Conservation (phyloP, 2,113 vertebrate species). For the Psammodynastes pulverulentus region DNA sequence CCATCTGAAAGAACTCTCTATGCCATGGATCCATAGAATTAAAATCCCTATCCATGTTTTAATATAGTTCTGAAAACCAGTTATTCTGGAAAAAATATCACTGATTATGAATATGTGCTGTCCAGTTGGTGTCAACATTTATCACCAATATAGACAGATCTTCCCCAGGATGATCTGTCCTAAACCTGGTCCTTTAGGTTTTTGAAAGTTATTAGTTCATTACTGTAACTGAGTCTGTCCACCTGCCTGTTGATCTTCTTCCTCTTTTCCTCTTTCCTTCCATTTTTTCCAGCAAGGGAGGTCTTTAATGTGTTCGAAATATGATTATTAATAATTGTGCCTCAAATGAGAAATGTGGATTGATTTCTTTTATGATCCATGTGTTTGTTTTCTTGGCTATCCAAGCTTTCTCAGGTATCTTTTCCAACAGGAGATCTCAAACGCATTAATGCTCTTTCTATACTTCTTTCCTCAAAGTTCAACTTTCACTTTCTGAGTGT, state of each 20-base stretch:
- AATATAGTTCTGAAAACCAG: conserved; percentile 1
- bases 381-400: background rate
- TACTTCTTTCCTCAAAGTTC: background rate
- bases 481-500: background rate
- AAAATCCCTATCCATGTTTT: background rate
- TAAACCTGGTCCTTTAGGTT: background rate
- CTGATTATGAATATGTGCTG: background rate
- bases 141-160: background rate
- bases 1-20: background rate
- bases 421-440: background rate
- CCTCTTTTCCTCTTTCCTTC: background rate
- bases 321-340: background rate
- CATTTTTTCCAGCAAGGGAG: background rate
- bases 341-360: background rate
- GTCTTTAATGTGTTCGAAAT: background rate
- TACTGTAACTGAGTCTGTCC: background rate
- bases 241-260: background rate
- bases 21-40: background rate
- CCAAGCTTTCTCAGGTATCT: background rate
- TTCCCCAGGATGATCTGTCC: background rate
- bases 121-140: background rate
- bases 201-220: background rate
- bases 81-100: background rate
- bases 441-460: background rate
- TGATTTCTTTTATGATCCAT: background rate